Percentiles rank a stretch among this genome's conserved stretches.
Conservation (phyloP, 64 coral and sea anemone species). For the Montipora sp. region DNA sequence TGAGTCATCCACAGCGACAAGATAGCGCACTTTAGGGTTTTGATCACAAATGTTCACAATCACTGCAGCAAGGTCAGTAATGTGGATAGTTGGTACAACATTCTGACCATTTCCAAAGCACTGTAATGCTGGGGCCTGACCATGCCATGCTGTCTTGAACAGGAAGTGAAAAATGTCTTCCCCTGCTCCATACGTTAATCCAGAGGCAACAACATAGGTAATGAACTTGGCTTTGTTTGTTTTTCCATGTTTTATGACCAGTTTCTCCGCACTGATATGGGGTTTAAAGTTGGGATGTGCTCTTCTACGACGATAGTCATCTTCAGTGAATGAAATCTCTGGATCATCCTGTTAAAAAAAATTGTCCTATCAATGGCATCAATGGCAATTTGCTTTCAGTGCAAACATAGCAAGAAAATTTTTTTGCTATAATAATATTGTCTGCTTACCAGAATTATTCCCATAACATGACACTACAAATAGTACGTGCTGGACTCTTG, state of each 20-base stretch:
- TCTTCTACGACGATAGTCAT: slow-evolving; percentile 91
- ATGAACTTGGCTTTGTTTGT: slow-evolving; percentile 97
- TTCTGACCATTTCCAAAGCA: slow-evolving; percentile 97
- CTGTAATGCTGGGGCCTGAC: slow-evolving; percentile 86
- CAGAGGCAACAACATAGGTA: slow-evolving; percentile 92
- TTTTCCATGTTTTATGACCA: slow-evolving; percentile 96
- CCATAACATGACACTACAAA: no score
- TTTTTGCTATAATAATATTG: no score
- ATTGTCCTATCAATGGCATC: neutral
- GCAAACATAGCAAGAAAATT: no score
- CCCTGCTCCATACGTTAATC: slow-evolving; percentile 89
- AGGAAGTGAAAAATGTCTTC: slow-evolving; percentile 98
- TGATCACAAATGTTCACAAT: slow-evolving; percentile 97
- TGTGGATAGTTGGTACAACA: slow-evolving; percentile 94
- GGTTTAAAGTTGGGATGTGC: slow-evolving; percentile 98
- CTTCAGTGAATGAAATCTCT: slow-evolving; percentile 98
- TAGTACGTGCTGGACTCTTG: no score
- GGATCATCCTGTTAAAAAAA: slow-evolving; percentile 81
- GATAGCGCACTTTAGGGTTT: slow-evolving; percentile 93
- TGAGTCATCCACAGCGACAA: slow-evolving; percentile 95
- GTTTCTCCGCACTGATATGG: slow-evolving; percentile 98
- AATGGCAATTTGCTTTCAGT: no score
- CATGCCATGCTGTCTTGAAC: slow-evolving; percentile 99
- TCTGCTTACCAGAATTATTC: no score
- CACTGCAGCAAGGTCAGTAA: slow-evolving; percentile 87